Percentiles rank a stretch among this genome's conserved stretches.
phyloP scores from a whole-genome alignment of 1,140 invertebrate genomes.

The Euwallacea similis region DNA sequence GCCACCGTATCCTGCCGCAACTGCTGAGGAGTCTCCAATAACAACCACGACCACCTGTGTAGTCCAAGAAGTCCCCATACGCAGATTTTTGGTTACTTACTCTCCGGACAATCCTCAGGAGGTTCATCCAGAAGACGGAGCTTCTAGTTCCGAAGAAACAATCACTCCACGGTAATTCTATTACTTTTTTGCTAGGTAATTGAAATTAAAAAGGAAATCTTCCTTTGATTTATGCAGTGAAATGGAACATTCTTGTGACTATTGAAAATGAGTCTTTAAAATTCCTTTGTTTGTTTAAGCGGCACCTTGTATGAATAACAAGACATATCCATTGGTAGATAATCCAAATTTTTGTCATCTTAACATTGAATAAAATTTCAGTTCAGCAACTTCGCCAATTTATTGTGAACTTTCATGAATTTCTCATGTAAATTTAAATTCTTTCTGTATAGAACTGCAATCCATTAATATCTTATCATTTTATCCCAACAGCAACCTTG shows the following conservation, averaged over 20 bases:
- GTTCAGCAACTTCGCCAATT: too few relatives aligned
- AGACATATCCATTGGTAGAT: too few relatives aligned
- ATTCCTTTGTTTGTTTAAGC: too few relatives aligned
- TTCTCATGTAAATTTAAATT: too few relatives aligned
- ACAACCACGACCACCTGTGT: constrained; percentile 31
- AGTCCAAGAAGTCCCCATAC: constrained; percentile 27
- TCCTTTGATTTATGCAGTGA: too few relatives aligned
- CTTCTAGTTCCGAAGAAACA: constrained; percentile 8
- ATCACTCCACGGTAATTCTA: constrained; percentile 3
- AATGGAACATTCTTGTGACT: too few relatives aligned
- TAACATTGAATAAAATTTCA: too few relatives aligned
- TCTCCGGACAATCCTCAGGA: constrained; percentile 9
- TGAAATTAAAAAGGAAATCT: background rate
- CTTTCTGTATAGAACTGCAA: too few relatives aligned
- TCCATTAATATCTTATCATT: background rate
- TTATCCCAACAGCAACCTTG: background rate
- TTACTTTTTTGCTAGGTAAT: background rate
- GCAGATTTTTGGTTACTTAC: constrained; percentile 30
- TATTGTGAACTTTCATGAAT: too few relatives aligned
- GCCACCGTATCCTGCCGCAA: constrained; percentile 43
- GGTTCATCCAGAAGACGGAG: constrained; percentile 1
- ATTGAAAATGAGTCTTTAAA: too few relatives aligned
- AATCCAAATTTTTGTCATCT: too few relatives aligned
- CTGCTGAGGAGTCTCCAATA: background rate
- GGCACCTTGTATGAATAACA: too few relatives aligned